Conservation (phyloP, 1,140 invertebrate species). For the Littorina saxatilis region DNA sequence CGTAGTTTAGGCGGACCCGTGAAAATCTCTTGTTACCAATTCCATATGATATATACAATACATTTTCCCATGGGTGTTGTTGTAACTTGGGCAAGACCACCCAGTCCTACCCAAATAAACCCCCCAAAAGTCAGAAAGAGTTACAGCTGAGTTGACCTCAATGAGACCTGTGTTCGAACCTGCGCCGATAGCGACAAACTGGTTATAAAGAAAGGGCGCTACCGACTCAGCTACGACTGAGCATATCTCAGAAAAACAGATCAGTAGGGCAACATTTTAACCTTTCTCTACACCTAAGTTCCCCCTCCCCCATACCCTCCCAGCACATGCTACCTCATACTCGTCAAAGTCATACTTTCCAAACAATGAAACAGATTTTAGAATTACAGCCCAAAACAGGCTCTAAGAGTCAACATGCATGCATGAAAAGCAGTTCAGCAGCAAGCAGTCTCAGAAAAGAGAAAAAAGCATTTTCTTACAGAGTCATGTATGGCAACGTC, state of each 20-base stretch:
- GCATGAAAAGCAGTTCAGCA: no score
- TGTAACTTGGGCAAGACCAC: background rate
- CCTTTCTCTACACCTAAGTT: no score
- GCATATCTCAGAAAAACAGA: background rate
- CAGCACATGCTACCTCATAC: no score
- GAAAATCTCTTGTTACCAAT: no score
- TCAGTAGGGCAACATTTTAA: background rate
- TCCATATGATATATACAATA: conserved; percentile 5
- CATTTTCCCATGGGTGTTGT: background rate
- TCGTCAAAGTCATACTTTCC: no score
- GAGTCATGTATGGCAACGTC: conserved; percentile 65
- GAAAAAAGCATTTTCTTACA: no score
- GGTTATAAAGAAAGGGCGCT: background rate
- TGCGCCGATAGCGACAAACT: background rate
- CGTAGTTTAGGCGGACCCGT: no score
- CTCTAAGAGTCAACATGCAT: no score
- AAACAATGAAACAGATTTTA: no score
- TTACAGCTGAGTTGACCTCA: background rate
- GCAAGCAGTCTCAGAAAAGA: no score
- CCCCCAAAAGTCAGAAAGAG: background rate
- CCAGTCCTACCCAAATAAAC: background rate
- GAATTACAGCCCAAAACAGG: no score
- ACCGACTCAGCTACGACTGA: background rate
- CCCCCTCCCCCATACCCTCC: no score
- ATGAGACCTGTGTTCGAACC: background rate